A percentile compares a stretch with the other conserved stretches of the same genome.
These are phyloP conservation scores for Nomada fabriciana DNA, from an alignment of 2,888 invertebrate genomes.

Conservation along the genomic window DNA sequence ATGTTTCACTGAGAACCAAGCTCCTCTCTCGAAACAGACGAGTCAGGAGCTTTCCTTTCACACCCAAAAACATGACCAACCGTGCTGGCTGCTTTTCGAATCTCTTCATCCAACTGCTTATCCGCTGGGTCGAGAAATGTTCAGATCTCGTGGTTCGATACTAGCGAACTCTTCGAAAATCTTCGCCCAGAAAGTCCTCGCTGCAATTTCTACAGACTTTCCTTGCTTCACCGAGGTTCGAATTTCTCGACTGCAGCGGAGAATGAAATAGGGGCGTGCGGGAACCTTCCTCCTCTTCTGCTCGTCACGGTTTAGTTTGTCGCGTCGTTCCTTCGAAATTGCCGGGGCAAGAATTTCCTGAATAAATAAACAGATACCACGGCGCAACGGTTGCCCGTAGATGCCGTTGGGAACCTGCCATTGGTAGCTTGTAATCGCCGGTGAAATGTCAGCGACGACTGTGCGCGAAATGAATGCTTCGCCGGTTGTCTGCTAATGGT, in stretches of 20 bases:
- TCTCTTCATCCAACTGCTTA: conserved; percentile 15
- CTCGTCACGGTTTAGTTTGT: no score
- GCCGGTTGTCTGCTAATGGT: conserved; percentile 7
- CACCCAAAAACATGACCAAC: not conserved
- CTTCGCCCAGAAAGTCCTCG: not conserved
- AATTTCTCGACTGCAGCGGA: no score
- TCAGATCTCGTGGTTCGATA: not conserved
- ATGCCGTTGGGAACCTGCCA: not conserved
- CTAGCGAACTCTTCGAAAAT: not conserved
- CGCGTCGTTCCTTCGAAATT: not conserved
- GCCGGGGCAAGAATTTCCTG: not conserved
- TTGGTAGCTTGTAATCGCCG: not conserved
- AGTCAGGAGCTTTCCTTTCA: not conserved
- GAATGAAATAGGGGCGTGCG: no score
- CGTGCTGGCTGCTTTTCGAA: not conserved
- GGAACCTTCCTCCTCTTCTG: no score
- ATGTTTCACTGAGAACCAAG: not conserved
- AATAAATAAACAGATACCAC: not conserved
- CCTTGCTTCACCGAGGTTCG: not conserved
- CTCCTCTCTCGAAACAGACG: not conserved
- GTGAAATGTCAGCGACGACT: conserved; percentile 11
- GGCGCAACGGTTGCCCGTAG: not conserved
- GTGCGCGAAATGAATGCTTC: conserved; percentile 19
- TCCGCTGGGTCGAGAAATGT: not conserved
- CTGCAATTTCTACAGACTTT: not conserved